Evolutionary conservation across 2,888 invertebrate genomes (phyloP).

Genomic region (Allacma fusca): DNA sequence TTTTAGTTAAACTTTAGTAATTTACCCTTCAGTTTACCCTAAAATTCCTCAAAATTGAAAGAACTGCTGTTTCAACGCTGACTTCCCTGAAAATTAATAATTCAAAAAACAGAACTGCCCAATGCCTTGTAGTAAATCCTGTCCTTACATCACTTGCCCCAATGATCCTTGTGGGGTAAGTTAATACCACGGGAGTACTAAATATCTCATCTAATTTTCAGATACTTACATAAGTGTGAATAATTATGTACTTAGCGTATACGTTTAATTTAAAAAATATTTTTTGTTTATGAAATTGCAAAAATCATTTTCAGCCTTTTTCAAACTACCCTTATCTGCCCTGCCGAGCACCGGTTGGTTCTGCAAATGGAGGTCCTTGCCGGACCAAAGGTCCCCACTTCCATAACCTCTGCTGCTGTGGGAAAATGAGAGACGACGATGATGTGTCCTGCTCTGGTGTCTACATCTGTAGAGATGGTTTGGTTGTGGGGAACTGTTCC

Average conservation of each 20-base stretch:
- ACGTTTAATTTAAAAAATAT: no score
- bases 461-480: conserved; percentile 6
- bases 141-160: not conserved
- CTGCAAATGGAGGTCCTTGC: not conserved
- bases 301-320: conserved; percentile 11
- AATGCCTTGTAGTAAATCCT: not conserved
- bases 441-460: not conserved
- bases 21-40: no score
- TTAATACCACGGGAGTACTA: not conserved
- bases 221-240: no score
- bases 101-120: no score
- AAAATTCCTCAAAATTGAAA: no score
- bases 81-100: no score
- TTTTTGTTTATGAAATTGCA: no score
- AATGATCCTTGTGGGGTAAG: conserved; percentile 5
- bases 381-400: not conserved
- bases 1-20: no score
- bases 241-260: no score
- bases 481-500: not conserved
- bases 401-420: not conserved
- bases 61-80: no score
- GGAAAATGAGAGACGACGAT: not conserved
- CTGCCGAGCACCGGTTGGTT: not conserved
- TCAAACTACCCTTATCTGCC: conserved; percentile 8
- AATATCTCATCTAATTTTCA: no score